A percentile compares a stretch with the other conserved stretches of the same genome.
Conservation (phyloP, 1,140 invertebrate species). For the Propsilocerus akamusi region DNA sequence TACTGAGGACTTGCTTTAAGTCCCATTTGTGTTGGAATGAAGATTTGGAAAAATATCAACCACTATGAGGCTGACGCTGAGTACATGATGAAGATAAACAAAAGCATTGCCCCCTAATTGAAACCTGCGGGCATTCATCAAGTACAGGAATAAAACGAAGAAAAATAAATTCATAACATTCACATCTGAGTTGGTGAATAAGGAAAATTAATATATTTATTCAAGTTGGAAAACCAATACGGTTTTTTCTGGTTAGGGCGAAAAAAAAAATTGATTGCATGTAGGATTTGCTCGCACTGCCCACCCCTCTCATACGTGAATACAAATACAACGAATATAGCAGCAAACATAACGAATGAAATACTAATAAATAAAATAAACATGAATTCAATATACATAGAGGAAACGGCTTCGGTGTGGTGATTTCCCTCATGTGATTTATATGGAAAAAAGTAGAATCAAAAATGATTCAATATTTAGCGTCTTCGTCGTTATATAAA, state of each 20-base stretch:
- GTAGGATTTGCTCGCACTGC: background rate
- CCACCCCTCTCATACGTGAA: background rate
- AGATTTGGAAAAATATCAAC: background rate
- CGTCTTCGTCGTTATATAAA: too few species aligned
- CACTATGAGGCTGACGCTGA: background rate
- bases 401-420: too few species aligned
- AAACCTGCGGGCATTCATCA: background rate
- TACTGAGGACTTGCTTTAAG: background rate
- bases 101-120: background rate
- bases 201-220: background rate
- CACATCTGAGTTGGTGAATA: background rate
- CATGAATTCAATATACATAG: constrained; percentile 1
- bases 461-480: too few species aligned
- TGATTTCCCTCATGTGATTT: too few species aligned
- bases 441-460: too few species aligned
- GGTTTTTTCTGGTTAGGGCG: background rate
- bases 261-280: background rate
- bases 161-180: background rate
- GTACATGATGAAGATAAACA: background rate
- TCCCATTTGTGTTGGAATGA: background rate
- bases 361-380: constrained; percentile 1
- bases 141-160: background rate
- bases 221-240: background rate
- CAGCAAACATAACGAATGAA: constrained; percentile 2
- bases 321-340: background rate